Evolutionary conservation across 2,888 invertebrate genomes (phyloP).

Genomic region (Neoscelio sp.): DNA sequence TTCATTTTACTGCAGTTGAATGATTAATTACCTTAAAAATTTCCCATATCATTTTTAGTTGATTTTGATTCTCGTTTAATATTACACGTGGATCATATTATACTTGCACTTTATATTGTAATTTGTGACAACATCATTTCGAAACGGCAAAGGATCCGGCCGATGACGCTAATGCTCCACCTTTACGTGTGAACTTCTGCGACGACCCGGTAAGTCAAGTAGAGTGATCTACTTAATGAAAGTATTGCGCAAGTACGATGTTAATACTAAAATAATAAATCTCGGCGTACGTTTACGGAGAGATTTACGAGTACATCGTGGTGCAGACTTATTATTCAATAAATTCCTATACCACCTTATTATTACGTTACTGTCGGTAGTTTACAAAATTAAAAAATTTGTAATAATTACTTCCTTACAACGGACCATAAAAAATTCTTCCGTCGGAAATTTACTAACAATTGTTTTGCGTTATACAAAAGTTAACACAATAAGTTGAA

Average conservation of each 20-base stretch:
- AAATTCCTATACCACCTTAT: conserved; percentile 32
- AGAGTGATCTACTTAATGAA: conserved; percentile 53
- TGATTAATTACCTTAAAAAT: neutral
- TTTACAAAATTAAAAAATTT: neutral
- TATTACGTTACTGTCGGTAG: conserved; percentile 16
- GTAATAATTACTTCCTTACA: conserved; percentile 9
- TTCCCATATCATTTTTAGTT: neutral
- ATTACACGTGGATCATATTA: neutral
- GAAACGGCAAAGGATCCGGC: conserved; percentile 29
- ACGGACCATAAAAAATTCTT: neutral
- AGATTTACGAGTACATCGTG: conserved; percentile 43
- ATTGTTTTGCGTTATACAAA: too few relatives aligned
- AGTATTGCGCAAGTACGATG: conserved; percentile 46
- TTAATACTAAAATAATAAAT: conserved; percentile 52
- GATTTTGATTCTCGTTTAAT: neutral
- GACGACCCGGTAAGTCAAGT: conserved; percentile 40
- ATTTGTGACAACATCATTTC: conserved; percentile 29
- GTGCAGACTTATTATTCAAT: conserved; percentile 41
- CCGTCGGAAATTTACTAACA: too few relatives aligned
- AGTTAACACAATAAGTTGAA: too few relatives aligned
- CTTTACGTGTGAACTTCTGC: conserved; percentile 45
- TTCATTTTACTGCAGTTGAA: neutral
- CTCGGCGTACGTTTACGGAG: conserved; percentile 16
- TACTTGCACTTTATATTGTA: conserved; percentile 6
- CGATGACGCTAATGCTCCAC: conserved; percentile 18